Conservation (phyloP, 92 coral and sea anemone genomes). For the Palythoa caribaeorum region DNA sequence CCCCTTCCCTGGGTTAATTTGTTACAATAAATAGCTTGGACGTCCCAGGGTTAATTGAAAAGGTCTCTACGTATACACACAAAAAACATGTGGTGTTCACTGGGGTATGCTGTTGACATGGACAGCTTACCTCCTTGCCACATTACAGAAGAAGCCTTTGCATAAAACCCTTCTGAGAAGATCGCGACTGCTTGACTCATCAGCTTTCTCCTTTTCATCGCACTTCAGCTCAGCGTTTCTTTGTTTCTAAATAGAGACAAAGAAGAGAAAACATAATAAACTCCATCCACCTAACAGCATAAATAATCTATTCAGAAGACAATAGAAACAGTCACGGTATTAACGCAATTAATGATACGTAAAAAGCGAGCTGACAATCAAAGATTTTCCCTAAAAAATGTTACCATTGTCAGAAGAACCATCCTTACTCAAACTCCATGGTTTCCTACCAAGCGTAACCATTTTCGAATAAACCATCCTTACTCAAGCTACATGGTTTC, state of each 20-base stretch:
- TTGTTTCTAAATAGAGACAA: slow-evolving; percentile 31
- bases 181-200: slow-evolving; percentile 42
- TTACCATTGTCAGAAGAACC: too few relatives aligned
- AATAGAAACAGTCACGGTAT: background rate
- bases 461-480: too few relatives aligned
- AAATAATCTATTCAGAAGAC: background rate
- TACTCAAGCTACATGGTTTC: too few relatives aligned
- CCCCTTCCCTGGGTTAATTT: too few relatives aligned
- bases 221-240: slow-evolving; percentile 11
- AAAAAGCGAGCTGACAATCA: background rate
- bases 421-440: too few relatives aligned
- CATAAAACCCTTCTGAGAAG: slow-evolving; percentile 78
- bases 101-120: background rate
- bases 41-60: too few relatives aligned
- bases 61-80: too few relatives aligned
- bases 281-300: background rate
- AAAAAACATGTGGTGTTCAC: too few relatives aligned
- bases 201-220: background rate
- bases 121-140: slow-evolving; percentile 79
- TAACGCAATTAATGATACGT: background rate
- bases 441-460: too few relatives aligned
- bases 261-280: background rate
- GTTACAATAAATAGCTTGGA: too few relatives aligned
- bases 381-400: too few relatives aligned
- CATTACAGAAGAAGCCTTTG: slow-evolving; percentile 85